Evolutionary conservation across 2,797 vertebrate genomes (phyloP).

Genomic region (Anguilla marmorata): DNA sequence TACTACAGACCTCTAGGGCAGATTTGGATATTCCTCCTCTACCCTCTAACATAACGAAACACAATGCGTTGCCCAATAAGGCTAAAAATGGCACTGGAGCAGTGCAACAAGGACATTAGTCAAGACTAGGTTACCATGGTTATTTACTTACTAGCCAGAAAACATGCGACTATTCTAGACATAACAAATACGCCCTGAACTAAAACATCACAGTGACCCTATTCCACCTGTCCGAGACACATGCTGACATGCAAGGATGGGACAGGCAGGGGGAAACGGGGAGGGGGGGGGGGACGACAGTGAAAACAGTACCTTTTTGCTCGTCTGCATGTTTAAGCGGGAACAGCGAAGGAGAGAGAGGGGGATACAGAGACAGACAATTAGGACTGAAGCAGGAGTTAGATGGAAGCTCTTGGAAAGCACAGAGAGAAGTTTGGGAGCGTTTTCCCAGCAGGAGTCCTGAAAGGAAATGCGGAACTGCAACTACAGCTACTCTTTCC

Average conservation of each 20-base stretch:
- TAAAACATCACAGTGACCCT: background rate
- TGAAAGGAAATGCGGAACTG: background rate
- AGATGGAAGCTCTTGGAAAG: background rate
- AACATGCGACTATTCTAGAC: background rate
- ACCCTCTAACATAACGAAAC: background rate
- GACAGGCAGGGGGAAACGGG: background rate
- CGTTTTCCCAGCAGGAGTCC: background rate
- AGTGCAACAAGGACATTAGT: background rate
- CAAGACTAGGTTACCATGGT: background rate
- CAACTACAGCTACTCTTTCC: background rate
- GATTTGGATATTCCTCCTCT: background rate
- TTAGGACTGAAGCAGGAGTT: background rate
- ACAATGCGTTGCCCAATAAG: background rate
- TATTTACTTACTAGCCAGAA: background rate
- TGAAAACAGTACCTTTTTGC: conserved; percentile 80
- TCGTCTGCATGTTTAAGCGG: conserved; percentile 67
- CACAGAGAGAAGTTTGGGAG: background rate
- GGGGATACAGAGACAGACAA: accelerated
- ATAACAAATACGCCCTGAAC: background rate
- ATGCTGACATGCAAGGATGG: background rate
- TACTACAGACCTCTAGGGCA: background rate
- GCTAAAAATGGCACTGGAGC: background rate
- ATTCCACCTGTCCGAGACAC: background rate
- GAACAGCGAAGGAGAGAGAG: conserved; percentile 24
- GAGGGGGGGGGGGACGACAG: conserved; percentile 15